A percentile compares a stretch with the other conserved stretches of the same genome.
phyloP scores from a whole-genome alignment of 2,888 invertebrate species.

The Heteropelma amictum region DNA sequence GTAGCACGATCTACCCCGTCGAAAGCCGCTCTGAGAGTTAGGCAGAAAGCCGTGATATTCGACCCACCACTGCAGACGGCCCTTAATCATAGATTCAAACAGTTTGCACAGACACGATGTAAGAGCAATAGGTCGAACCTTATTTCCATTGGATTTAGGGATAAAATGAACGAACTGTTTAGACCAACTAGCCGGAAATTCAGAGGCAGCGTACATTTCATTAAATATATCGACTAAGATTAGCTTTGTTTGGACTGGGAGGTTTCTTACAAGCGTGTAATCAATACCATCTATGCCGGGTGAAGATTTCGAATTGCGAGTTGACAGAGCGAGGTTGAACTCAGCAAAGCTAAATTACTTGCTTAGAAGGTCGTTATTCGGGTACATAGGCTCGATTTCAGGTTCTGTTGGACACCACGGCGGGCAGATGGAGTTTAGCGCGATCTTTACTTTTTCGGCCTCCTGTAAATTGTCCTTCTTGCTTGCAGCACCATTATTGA shows the following conservation, averaged over 20 bases:
- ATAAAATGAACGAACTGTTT: slow-evolving; percentile 52
- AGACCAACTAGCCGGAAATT: slow-evolving; percentile 33
- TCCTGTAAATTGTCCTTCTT: neutral
- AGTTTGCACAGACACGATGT: slow-evolving; percentile 56
- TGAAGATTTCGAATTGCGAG: slow-evolving; percentile 40
- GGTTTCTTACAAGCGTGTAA: slow-evolving; percentile 35
- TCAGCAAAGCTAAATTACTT: slow-evolving; percentile 39
- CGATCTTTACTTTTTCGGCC: neutral
- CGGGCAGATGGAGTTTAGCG: slow-evolving; percentile 6
- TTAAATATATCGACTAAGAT: slow-evolving; percentile 53
- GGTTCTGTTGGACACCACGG: slow-evolving; percentile 10
- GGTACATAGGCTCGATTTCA: neutral
- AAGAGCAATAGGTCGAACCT: slow-evolving; percentile 50
- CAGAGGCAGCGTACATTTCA: slow-evolving; percentile 22
- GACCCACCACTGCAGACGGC: slow-evolving; percentile 47
- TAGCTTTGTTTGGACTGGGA: slow-evolving; percentile 38
- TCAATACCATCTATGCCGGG: slow-evolving; percentile 54
- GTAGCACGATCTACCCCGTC: slow-evolving; percentile 42
- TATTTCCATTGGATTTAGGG: slow-evolving; percentile 37
- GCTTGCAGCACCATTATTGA: slow-evolving; percentile 8
- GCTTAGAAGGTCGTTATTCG: neutral
- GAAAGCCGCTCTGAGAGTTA: slow-evolving; percentile 48
- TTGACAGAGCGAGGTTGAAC: slow-evolving; percentile 38
- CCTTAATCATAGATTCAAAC: slow-evolving; percentile 56
- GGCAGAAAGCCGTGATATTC: slow-evolving; percentile 50